Evolutionary conservation across 2,797 vertebrate genomes (phyloP), one percentile per base, ranked within the genome.

Genomic region (Paratrypauchen microcephalus): DNA sequence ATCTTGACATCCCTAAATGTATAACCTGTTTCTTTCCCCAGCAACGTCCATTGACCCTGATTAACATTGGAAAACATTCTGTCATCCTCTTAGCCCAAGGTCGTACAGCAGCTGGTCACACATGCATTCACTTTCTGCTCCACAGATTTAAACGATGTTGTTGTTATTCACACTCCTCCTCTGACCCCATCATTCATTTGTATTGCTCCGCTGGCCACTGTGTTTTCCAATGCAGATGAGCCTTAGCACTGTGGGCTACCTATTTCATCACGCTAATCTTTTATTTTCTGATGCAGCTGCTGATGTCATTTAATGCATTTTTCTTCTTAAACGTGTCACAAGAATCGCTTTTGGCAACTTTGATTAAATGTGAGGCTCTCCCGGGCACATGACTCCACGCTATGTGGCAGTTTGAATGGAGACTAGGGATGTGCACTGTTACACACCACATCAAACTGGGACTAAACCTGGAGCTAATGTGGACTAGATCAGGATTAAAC

Each of bases 251-350:
- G 60, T 65, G 73, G 57, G 74, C 62, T 62, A 21, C 61, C 70
- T 69, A 79, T 88, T 76, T 81, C 77, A 74, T 84, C 81, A 81
- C 75, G 57, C 78, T 88, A 85, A 88, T 91, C 83, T 87, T 73
- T 76, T 81, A 78, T 86, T 86, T 85, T 83, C 76, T 82, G 80
- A 80, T 82, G 75, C 70, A 67, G 76, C 78, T 71, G 74, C 82
- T 84, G 75, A 76, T 83, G 79, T 65, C 73, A 69, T 79, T 80
- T 62, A 55, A 71, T 80, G 64, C 74, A 67, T 72, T 86, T 79
- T 65, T 71, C 72, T 71, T n/a, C 72, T 66, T 68, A 63, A 82
- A 82, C 66, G 15, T 57, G 75, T 80, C 67, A 64, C 72, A 69
- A 54, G 19, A 28, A 39, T 60, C 65, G 61, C 70, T 65, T 78